phyloP scores from a whole-genome alignment of 2,113 vertebrate species.

The Emydocephalus ijimae region DNA sequence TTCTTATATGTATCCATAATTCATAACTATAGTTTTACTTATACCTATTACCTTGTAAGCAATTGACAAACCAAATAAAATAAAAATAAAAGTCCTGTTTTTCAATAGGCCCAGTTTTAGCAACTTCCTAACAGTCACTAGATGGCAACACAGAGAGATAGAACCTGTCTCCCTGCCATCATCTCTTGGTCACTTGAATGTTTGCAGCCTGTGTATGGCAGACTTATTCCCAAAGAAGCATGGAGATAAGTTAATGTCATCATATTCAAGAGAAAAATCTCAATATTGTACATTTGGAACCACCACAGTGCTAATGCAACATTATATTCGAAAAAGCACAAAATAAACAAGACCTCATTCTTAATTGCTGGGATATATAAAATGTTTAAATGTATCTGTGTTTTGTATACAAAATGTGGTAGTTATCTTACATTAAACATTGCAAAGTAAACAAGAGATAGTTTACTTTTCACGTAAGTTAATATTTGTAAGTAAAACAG shows the following conservation, averaged over 20 bases:
- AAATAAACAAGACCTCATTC: neutral
- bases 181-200: neutral
- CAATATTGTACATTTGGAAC: neutral
- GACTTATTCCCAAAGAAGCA: neutral
- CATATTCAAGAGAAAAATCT: neutral
- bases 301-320: neutral
- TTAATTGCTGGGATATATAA: neutral
- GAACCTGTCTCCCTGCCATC: neutral
- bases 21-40: no score
- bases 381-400: neutral
- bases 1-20: no score
- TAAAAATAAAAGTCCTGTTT: neutral
- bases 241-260: neutral
- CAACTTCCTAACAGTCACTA: neutral
- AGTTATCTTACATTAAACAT: neutral
- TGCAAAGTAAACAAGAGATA: neutral
- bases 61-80: no score
- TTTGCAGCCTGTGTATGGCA: neutral
- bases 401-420: neutral
- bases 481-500: neutral
- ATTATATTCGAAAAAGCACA: neutral
- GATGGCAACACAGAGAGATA: neutral
- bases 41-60: no score
- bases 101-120: neutral
- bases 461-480: neutral